phyloP scores from a whole-genome alignment of 2,888 invertebrate genomes.

The Deroplatys truncata region DNA sequence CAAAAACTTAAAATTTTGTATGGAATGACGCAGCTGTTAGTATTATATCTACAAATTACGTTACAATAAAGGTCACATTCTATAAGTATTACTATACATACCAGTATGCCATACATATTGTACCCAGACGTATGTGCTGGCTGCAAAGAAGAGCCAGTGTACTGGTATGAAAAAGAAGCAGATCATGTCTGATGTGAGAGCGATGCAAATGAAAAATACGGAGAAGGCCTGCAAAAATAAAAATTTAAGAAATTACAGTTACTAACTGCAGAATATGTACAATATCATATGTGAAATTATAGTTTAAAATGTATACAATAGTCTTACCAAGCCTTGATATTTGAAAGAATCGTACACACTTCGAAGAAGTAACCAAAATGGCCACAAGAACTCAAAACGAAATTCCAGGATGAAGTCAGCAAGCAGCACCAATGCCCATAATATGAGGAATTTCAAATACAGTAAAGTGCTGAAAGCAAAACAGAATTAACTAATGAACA shows the following conservation, averaged over 20 bases:
- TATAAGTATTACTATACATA: constrained; percentile 38
- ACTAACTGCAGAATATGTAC: not conserved
- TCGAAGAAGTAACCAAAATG: constrained; percentile 93
- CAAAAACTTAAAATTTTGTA: too few relatives aligned
- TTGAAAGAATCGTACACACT: constrained; percentile 96
- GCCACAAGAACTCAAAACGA: constrained; percentile 98
- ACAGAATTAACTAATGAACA: not conserved
- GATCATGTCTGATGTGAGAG: constrained; percentile 95
- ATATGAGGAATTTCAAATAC: constrained; percentile 90
- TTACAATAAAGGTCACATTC: too few relatives aligned
- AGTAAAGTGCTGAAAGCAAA: constrained; percentile 78
- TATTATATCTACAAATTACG: too few relatives aligned
- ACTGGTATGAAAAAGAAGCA: constrained; percentile 99
- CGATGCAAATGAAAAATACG: constrained; percentile 96
- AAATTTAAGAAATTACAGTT: constrained; percentile 6
- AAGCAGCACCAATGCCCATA: constrained; percentile 91
- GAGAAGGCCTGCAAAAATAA: constrained; percentile 79
- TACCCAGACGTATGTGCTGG: constrained; percentile 98
- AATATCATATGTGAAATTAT: not conserved
- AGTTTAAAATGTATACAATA: constrained; percentile 3
- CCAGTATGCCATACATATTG: constrained; percentile 98
- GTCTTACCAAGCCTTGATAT: constrained; percentile 92
- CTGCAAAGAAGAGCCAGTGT: constrained; percentile 95
- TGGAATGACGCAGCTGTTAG: too few relatives aligned
- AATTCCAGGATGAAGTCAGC: constrained; percentile 97